Conservation (phyloP, 2,888 invertebrate species). For the Mamestra brassicae region DNA sequence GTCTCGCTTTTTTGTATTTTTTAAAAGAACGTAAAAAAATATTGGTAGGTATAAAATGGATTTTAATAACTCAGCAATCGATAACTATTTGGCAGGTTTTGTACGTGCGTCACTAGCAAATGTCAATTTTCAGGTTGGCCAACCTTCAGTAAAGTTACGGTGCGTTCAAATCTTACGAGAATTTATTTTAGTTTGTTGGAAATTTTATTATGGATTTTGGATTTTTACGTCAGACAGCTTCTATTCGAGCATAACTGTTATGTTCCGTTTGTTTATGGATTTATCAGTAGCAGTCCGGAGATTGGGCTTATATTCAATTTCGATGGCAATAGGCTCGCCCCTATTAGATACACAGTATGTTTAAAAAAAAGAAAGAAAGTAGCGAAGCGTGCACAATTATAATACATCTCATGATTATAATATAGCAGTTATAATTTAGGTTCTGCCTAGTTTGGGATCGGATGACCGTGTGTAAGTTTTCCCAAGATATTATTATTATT, state of each 20-base stretch:
- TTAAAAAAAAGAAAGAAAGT: too few species aligned
- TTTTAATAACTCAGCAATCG: not conserved
- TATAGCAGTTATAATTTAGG: not conserved
- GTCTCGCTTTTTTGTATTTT: too few species aligned
- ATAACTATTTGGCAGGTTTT: not conserved
- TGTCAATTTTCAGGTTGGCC: slow-evolving; percentile 47
- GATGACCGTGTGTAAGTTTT: too few species aligned
- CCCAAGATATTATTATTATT: too few species aligned
- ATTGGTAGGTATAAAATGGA: not conserved
- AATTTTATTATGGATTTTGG: not conserved
- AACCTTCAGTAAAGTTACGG: slow-evolving; percentile 37
- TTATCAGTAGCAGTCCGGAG: not conserved
- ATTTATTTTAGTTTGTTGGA: not conserved
- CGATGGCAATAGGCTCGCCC: not conserved
- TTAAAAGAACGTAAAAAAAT: too few species aligned
- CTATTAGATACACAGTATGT: too few species aligned
- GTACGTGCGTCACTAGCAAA: slow-evolving; percentile 30
- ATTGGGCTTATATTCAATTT: not conserved
- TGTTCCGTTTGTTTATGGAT: not conserved
- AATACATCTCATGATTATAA: not conserved
- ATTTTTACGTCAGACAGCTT: not conserved
- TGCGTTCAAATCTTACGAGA: slow-evolving; percentile 42
- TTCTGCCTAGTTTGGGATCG: too few species aligned
- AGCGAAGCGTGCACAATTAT: too few species aligned
- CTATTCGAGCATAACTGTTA: not conserved